phyloP scores from a whole-genome alignment of 2,888 invertebrate species.

The Volucella inanis region DNA sequence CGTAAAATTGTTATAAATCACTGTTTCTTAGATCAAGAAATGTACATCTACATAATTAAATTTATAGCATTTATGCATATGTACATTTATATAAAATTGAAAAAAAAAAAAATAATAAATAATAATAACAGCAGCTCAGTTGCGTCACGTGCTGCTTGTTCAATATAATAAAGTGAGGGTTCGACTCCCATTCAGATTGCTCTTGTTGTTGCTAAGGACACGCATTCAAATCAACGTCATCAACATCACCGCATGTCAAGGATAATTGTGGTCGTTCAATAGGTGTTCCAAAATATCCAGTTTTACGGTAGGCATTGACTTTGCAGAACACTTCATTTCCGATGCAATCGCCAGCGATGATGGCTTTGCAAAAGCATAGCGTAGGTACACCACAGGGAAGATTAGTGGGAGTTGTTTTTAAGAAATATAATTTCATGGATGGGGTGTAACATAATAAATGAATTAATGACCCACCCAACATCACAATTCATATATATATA shows the following conservation, averaged over 20 bases:
- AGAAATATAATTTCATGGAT: conserved; percentile 58
- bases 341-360: conserved; percentile 65
- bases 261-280: conserved; percentile 74
- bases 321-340: conserved; percentile 71
- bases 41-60: too few relatives aligned
- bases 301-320: conserved; percentile 67
- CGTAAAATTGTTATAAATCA: neutral
- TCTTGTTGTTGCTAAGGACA: conserved; percentile 73
- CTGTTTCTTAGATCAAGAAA: too few relatives aligned
- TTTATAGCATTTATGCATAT: conserved; percentile 2
- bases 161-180: conserved; percentile 68
- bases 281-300: conserved; percentile 74
- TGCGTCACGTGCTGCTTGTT: conserved; percentile 69
- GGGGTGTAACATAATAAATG: conserved; percentile 71
- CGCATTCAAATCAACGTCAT: conserved; percentile 73
- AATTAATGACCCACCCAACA: conserved; percentile 74
- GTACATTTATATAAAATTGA: conserved; percentile 33
- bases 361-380: conserved; percentile 34
- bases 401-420: conserved; percentile 72
- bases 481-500: conserved; percentile 50
- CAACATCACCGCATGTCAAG: conserved; percentile 74
- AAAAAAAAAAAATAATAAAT: conserved; percentile 52
- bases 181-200: conserved; percentile 65
- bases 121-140: conserved; percentile 47
- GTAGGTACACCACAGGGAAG: conserved; percentile 43